A percentile compares a stretch with the other conserved stretches of the same genome.
Evolutionary conservation across 2,888 invertebrate genomes (phyloP).

Genomic region (Hyposoter didymator): DNA sequence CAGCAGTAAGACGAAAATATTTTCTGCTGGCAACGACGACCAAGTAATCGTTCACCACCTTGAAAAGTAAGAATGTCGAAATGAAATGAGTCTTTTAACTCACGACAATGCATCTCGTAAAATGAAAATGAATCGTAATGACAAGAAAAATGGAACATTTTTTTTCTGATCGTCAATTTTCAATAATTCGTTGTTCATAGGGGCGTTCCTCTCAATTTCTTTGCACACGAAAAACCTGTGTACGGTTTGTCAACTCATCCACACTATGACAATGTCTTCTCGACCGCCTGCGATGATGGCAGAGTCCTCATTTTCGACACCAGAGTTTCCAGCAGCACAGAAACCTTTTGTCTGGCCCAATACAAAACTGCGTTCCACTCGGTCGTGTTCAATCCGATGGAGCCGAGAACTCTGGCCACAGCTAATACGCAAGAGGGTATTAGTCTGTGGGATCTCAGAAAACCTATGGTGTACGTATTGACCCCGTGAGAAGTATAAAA

Average conservation of each 20-base stretch:
- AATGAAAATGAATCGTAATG: not conserved
- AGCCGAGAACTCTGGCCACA: conserved; percentile 92
- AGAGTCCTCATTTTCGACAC: conserved; percentile 94
- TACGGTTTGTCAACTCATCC: conserved; percentile 96
- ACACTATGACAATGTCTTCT: conserved; percentile 92
- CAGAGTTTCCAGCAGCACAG: conserved; percentile 85
- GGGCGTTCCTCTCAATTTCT: conserved; percentile 89
- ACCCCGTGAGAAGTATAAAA: not conserved
- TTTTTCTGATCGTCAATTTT: too few species aligned
- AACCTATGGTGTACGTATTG: conserved; percentile 91
- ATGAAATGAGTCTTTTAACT: not conserved
- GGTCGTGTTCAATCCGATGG: conserved; percentile 96
- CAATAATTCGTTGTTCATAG: conserved; percentile 78
- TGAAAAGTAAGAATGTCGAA: conserved; percentile 87
- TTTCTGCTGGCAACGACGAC: conserved; percentile 98
- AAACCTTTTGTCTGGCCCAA: conserved; percentile 89
- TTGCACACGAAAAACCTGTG: conserved; percentile 94
- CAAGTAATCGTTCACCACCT: conserved; percentile 96
- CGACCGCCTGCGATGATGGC: conserved; percentile 97
- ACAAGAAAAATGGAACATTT: not conserved
- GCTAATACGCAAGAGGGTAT: conserved; percentile 96
- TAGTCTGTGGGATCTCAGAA: conserved; percentile 94
- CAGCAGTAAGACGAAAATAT: conserved; percentile 91
- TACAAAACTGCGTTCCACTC: conserved; percentile 94
- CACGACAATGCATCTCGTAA: not conserved